A percentile compares a stretch with the other conserved stretches of the same genome.
These are phyloP conservation scores for Tiliacea citrago DNA, from an alignment of 2,888 invertebrate species.

Conservation along the genomic window DNA sequence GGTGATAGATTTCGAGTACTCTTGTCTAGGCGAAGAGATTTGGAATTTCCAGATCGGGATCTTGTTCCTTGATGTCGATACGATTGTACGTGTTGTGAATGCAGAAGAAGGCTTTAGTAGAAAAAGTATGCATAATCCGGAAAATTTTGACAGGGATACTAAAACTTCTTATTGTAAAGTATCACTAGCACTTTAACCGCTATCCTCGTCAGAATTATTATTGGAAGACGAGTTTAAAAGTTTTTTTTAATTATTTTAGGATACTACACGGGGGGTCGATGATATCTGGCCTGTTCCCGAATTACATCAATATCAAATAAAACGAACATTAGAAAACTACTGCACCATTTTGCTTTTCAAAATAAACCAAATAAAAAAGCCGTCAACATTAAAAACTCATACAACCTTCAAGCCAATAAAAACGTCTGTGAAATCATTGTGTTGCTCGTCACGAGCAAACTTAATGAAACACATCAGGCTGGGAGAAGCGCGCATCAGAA, in stretches of 20 bases:
- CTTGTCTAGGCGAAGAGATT: slow-evolving; percentile 32
- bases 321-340: neutral
- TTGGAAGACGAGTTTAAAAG: neutral
- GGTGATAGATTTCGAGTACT: slow-evolving; percentile 55
- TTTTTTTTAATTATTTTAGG: neutral
- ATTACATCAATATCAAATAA: neutral
- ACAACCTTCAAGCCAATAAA: slow-evolving; percentile 37
- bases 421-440: slow-evolving; percentile 63
- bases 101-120: neutral
- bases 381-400: slow-evolving; percentile 33
- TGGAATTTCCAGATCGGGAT: slow-evolving; percentile 45
- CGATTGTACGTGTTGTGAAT: slow-evolving; percentile 40
- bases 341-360: neutral
- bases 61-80: slow-evolving; percentile 34
- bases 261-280: neutral
- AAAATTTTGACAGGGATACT: slow-evolving; percentile 32
- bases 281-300: neutral
- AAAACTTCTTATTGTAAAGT: neutral
- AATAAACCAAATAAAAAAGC: slow-evolving; percentile 14
- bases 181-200: too few relatives aligned
- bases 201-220: neutral
- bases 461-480: slow-evolving; percentile 74
- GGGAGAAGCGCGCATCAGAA: slow-evolving; percentile 62
- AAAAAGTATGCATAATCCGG: slow-evolving; percentile 26
- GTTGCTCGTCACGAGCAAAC: slow-evolving; percentile 65